Conservation (phyloP, 2,888 invertebrate genomes). For the Notocelia uddmanniana region DNA sequence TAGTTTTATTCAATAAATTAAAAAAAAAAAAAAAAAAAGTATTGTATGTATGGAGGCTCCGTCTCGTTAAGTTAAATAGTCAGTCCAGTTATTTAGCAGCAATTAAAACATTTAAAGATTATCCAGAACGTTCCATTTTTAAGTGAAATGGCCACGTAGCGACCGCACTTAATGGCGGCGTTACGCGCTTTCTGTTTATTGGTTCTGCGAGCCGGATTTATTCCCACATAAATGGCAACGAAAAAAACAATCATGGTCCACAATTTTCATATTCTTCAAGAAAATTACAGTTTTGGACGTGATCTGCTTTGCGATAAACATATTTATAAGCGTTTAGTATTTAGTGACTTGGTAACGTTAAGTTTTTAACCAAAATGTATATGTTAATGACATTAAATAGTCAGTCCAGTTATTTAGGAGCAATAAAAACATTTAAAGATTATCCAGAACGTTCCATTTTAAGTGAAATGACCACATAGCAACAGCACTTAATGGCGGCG, state of each 20-base stretch:
- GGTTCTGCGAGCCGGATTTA: conserved; percentile 72
- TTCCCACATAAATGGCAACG: conserved; percentile 3
- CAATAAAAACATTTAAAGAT: background rate
- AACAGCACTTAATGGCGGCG: conserved; percentile 52
- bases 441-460: background rate
- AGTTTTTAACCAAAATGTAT: too few species aligned
- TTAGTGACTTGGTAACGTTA: too few species aligned
- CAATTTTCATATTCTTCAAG: too few species aligned
- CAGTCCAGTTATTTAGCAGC: background rate
- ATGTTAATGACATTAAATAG: too few species aligned
- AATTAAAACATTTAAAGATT: background rate
- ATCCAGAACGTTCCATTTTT: background rate
- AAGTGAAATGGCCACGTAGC: conserved; percentile 20
- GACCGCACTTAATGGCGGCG: conserved; percentile 52
- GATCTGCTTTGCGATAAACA: too few species aligned
- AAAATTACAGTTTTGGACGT: too few species aligned
- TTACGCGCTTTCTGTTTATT: conserved; percentile 65
- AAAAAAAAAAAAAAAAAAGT: too few species aligned
- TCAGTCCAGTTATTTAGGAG: background rate
- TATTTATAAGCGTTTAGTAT: too few species aligned
- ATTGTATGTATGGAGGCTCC: too few species aligned
- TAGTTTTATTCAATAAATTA: too few species aligned
- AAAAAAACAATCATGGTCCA: background rate
- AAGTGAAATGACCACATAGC: conserved; percentile 18
- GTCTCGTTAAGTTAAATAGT: too few species aligned